Evolutionary conservation across 2,797 vertebrate species (phyloP), one percentile per base, ranked within the genome.

Genomic region (Anguilla pacifica): DNA sequence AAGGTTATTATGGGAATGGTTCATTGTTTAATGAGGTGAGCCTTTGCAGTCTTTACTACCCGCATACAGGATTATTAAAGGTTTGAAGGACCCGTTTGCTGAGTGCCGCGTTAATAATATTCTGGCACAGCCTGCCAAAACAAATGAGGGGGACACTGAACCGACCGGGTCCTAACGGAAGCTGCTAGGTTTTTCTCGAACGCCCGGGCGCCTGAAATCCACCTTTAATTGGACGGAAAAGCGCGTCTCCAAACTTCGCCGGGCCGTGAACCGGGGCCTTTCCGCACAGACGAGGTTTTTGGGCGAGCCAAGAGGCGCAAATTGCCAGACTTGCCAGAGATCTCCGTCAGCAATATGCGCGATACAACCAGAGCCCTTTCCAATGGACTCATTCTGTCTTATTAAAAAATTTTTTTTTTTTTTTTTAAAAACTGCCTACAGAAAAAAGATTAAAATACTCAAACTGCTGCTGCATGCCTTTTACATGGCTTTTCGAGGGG

Each of bases 171-270:
- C 59, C 19, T 1, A 83, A 10, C n/a, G 5, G 25, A 85, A 31
- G 28, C 55, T 2, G 61, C 6, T 25, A 25, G 35, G 55, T 59
- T 46, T 85, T 43, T 46, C 51, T 64, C 35, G 15, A 11, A 35
- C 17, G 19, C 84, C 6, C 6, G 31, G 57, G 15, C 31, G 46
- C 13, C 59, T 67, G 25, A 85, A 85, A 64, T 43, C 59, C 11
- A 49, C 22, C 39, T 67, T 86, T 86, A 72, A 86, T 70, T 46
- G 22, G 43, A 51, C 2, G 22, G 61, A 86, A 85, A 28, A n/a
- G 61, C 64, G 11, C 46, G 43, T 31, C 61, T 28, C 43, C 64
- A 10, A 51, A 51, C 46, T 28, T 53, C 22, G 46, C 61, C 51
- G 9, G 13, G 19, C 85, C 43, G 39, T 11, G 39, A 85, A 49